Conservation (phyloP, 2,113 vertebrate species). For the Tragelaphus buxtoni region DNA sequence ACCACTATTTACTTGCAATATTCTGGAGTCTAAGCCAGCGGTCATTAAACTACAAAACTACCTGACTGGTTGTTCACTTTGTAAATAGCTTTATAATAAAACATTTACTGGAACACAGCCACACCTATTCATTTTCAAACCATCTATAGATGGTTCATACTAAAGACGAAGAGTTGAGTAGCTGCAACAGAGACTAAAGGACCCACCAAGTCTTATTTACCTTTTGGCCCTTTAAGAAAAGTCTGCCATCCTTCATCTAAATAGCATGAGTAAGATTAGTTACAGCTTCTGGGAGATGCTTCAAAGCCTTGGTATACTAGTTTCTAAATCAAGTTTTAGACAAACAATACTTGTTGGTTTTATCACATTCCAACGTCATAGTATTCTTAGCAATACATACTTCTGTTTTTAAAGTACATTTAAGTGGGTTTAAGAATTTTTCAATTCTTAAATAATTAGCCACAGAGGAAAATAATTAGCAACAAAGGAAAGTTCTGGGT, state of each 20-base stretch:
- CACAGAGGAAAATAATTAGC: not conserved
- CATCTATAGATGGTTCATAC: not conserved
- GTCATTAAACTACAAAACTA: not conserved
- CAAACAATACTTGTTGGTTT: not conserved
- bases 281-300: not conserved
- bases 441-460: not conserved
- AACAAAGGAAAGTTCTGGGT: not conserved
- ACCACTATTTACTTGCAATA: not conserved
- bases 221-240: not conserved
- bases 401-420: not conserved
- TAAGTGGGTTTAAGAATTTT: not conserved
- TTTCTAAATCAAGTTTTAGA: slow-evolving; percentile 6
- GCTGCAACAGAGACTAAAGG: not conserved
- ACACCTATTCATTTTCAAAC: not conserved
- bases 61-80: not conserved
- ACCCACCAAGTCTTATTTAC: not conserved
- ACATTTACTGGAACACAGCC: not conserved
- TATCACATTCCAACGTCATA: not conserved
- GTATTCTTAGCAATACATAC: not conserved
- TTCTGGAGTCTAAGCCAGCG: not conserved
- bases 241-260: not conserved
- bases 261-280: not conserved
- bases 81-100: not conserved
- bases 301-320: not conserved
- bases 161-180: not conserved